Conservation (phyloP, 2,888 invertebrate species). For the Hipparchia sbordonii region DNA sequence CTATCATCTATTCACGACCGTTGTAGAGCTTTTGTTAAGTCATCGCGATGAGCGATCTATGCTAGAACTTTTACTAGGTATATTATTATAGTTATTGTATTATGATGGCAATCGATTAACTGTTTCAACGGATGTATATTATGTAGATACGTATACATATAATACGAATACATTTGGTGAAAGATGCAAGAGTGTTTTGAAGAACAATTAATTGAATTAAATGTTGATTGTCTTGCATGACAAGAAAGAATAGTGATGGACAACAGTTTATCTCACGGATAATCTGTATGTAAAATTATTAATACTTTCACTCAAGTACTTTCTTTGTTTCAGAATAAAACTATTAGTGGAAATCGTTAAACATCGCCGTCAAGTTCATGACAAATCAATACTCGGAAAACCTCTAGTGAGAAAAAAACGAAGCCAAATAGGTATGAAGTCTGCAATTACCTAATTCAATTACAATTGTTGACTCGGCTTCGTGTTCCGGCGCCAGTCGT, state of each 20-base stretch:
- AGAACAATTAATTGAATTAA: conserved; percentile 59
- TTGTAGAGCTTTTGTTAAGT: background rate
- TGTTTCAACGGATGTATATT: conserved; percentile 24
- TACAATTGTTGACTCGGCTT: conserved; percentile 63
- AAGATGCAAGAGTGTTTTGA: conserved; percentile 9
- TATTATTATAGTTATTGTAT: background rate
- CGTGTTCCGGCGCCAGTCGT: conserved; percentile 44
- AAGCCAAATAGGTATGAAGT: conserved; percentile 62
- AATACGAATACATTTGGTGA: conserved; percentile 16
- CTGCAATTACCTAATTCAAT: conserved; percentile 71
- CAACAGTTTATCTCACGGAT: conserved; percentile 57
- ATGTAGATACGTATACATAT: background rate
- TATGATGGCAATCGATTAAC: conserved; percentile 32
- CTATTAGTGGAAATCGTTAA: conserved; percentile 8
- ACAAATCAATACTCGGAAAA: conserved; percentile 34
- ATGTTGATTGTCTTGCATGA: conserved; percentile 59
- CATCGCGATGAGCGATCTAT: background rate
- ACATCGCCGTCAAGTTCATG: conserved; percentile 24
- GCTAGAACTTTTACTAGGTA: background rate
- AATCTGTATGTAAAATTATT: conserved; percentile 52
- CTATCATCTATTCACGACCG: background rate
- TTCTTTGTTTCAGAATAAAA: conserved; percentile 26
- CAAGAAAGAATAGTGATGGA: conserved; percentile 59
- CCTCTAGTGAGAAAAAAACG: conserved; percentile 39
- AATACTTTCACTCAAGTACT: conserved; percentile 30